Evolutionary conservation across 2,888 invertebrate species (phyloP), one percentile per base, ranked within the genome.

Genomic region (Eremobia ochroleuca): DNA sequence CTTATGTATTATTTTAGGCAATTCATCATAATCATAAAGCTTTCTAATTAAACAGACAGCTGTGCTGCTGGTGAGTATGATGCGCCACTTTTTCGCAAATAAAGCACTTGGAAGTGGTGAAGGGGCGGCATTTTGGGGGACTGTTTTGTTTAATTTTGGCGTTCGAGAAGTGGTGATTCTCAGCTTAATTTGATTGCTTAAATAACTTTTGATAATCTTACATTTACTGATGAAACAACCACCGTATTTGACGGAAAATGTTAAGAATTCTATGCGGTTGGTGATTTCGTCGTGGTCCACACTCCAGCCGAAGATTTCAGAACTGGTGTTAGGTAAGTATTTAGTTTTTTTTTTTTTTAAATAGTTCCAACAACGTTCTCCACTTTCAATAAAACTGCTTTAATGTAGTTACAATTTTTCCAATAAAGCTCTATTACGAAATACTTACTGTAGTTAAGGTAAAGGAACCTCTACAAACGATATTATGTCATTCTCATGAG

Each of bases 401-500:
- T 34, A 15, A 61, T 40, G 4, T 25, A n/a, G 13, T 37, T 2
- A 15, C 0, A 52, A 9, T 4, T 37, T 64, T n/a, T 6, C 5
- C 1, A 62, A 55, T 69, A 76, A 76, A 76, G 31, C 43, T 77
- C 28, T 43, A 34, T 64, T 6, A 66, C 15, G 11, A 40, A 68
- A 9, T 58, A 43, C 37, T 40, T 18, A 65, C 37, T 76, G 62
- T 59, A 58, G 46, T n/a, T 58, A 49, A 31, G 61, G 18, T n/a
- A 76, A 71, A 71, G 28, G 67, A 21, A 55, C 28, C 37, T 34
- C 59, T 64, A 31, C 37, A 69, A 55, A 65, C 66, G 43, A 31
- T 2, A 69, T 76, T 79, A 73, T 73, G 58, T 70, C 66, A 83
- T 31, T 13, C 37, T 64, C 21, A 34, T 52, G 21, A 15, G 49